Evolutionary conservation across 2,888 invertebrate genomes (phyloP).

Genomic region (Silvanus unidentatus): DNA sequence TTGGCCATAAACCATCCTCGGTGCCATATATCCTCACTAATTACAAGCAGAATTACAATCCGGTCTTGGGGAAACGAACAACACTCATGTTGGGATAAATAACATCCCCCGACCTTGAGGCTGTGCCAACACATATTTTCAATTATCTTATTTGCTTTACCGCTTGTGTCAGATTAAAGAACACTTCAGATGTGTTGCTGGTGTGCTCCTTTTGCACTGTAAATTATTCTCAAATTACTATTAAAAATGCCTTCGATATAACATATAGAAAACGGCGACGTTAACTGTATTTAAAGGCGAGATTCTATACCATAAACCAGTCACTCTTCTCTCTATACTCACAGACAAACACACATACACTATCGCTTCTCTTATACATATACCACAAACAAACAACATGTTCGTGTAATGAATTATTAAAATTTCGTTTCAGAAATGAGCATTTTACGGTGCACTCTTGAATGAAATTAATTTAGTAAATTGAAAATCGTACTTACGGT

Average conservation of each 20-base stretch:
- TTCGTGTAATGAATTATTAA: no score
- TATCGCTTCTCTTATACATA: no score
- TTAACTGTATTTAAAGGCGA: no score
- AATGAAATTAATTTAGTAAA: no score
- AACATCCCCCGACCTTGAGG: conserved; percentile 42
- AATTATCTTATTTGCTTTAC: conserved; percentile 46
- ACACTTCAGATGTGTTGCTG: conserved; percentile 40
- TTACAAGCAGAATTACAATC: conserved; percentile 36
- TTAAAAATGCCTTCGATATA: conserved; percentile 19
- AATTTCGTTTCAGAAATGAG: no score
- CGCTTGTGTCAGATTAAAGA: conserved; percentile 45
- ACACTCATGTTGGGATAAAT: conserved; percentile 24
- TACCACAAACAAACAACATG: no score
- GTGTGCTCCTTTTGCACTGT: conserved; percentile 34
- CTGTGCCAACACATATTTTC: conserved; percentile 45
- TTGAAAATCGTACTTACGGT: no score
- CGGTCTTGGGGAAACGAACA: conserved; percentile 14
- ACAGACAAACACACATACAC: no score
- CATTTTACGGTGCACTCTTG: no score
- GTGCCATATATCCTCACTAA: conserved; percentile 37
- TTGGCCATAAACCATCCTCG: conserved; percentile 30
- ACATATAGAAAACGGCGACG: background rate
- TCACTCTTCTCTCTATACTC: no score
- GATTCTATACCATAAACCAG: no score
- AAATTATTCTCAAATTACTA: conserved; percentile 34